These are phyloP conservation scores for Albula glossodonta DNA, from an alignment of 2,113 vertebrate species.

Conservation along the genomic window DNA sequence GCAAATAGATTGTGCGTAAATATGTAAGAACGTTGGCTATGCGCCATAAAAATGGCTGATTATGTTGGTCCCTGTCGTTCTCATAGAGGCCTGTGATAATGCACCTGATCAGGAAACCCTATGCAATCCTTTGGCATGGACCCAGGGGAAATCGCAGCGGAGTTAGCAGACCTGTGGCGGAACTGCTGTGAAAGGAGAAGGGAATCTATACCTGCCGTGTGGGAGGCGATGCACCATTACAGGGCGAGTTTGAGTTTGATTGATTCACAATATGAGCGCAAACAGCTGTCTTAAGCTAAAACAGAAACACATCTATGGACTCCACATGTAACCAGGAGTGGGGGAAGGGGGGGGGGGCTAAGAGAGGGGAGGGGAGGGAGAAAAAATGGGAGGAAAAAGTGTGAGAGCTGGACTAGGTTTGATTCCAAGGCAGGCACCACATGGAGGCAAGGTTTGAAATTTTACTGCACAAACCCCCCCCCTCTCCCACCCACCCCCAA, in stretches of 20 bases:
- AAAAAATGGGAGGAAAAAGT: background rate
- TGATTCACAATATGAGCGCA: background rate
- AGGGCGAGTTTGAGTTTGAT: background rate
- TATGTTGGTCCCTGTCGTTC: too few species aligned
- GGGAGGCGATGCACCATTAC: background rate
- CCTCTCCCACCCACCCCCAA: background rate
- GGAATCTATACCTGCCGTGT: background rate
- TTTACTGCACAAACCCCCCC: background rate
- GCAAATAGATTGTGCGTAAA: too few species aligned
- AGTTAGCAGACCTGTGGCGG: too few species aligned
- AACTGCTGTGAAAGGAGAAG: background rate
- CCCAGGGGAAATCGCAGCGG: background rate
- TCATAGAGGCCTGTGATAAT: background rate
- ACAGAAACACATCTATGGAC: too few species aligned
- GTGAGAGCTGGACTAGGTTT: background rate
- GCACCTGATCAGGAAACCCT: background rate
- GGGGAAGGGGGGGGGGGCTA: too few species aligned
- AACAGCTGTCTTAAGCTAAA: background rate
- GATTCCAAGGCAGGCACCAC: background rate
- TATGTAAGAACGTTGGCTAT: too few species aligned
- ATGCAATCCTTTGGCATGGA: background rate
- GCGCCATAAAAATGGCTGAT: too few species aligned
- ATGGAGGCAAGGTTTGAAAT: background rate
- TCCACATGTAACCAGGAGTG: too few species aligned
- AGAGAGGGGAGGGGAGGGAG: too few species aligned